A percentile compares a stretch with the other conserved stretches of the same genome.
These are phyloP conservation scores for Puma concolor DNA, from an alignment of 2,113 vertebrate species.

Conservation along the genomic window DNA sequence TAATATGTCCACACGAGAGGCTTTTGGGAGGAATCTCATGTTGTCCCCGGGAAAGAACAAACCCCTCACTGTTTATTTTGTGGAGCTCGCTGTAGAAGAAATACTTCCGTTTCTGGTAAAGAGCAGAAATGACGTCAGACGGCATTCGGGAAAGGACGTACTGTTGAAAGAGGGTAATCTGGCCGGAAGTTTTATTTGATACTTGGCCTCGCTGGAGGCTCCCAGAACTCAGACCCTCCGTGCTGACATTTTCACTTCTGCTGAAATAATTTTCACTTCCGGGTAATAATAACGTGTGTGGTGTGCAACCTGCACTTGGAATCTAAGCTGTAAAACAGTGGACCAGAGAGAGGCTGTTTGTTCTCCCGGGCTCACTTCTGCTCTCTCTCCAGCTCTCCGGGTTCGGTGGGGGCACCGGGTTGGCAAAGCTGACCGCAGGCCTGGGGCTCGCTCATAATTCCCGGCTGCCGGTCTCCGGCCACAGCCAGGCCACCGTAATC, in stretches of 20 bases:
- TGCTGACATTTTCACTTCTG: background rate
- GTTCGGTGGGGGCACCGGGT: rapidly evolving
- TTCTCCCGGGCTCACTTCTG: rapidly evolving
- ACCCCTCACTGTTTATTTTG: background rate
- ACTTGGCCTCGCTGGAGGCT: background rate
- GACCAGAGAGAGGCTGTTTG: background rate
- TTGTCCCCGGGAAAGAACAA: background rate
- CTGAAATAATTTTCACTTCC: background rate
- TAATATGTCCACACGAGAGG: background rate
- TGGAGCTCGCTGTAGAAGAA: background rate
- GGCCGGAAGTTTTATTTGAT: background rate
- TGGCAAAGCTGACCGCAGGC: background rate
- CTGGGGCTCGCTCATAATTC: too few relatives aligned
- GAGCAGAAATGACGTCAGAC: background rate
- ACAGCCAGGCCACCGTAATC: background rate
- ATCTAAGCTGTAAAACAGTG: background rate
- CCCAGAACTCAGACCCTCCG: background rate
- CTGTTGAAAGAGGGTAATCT: background rate
- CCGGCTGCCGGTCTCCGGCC: rapidly evolving
- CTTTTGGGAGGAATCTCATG: background rate
- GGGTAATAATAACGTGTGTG: rapidly evolving
- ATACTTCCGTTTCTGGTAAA: background rate
- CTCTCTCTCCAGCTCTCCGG: background rate
- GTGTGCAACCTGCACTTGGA: background rate
- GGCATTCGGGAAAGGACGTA: background rate